Evolutionary conservation across 2,888 invertebrate genomes (phyloP).

Genomic region (Platerodrilus igneus): DNA sequence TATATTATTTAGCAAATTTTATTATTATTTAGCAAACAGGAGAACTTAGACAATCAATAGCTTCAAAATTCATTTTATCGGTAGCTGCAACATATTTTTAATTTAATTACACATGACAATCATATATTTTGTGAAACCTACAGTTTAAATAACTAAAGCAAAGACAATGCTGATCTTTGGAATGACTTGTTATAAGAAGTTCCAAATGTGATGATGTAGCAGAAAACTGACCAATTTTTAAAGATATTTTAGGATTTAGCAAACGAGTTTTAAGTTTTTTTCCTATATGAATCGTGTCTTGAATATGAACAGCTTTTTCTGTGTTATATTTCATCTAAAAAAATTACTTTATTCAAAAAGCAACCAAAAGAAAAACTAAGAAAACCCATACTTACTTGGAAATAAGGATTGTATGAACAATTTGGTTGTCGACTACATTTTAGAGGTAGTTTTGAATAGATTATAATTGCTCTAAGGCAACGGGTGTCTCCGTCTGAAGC

Average conservation of each 20-base stretch:
- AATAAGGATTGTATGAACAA: no score
- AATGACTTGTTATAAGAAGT: neutral
- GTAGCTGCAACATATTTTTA: no score
- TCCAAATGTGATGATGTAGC: neutral
- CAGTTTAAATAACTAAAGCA: constrained; percentile 3
- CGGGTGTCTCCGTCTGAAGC: constrained; percentile 17
- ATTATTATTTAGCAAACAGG: no score
- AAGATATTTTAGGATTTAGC: constrained; percentile 7
- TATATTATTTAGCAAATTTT: neutral
- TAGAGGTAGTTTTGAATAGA: no score
- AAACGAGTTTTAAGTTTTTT: constrained; percentile 12
- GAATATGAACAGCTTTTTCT: neutral
- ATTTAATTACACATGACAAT: no score
- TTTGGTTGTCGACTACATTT: no score
- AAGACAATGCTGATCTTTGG: constrained; percentile 1
- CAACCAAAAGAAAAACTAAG: no score
- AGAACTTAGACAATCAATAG: constrained; percentile 10
- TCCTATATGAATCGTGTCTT: constrained; percentile 7
- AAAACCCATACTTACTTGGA: no score
- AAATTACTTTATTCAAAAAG: no score
- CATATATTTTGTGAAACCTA: no score
- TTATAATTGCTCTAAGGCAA: no score
- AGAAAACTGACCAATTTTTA: neutral
- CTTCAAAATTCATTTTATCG: constrained; percentile 16
- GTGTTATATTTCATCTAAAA: no score